Evolutionary conservation across 92 coral and sea anemone species (phyloP).

Genomic region (Palythoa grandiflora): DNA sequence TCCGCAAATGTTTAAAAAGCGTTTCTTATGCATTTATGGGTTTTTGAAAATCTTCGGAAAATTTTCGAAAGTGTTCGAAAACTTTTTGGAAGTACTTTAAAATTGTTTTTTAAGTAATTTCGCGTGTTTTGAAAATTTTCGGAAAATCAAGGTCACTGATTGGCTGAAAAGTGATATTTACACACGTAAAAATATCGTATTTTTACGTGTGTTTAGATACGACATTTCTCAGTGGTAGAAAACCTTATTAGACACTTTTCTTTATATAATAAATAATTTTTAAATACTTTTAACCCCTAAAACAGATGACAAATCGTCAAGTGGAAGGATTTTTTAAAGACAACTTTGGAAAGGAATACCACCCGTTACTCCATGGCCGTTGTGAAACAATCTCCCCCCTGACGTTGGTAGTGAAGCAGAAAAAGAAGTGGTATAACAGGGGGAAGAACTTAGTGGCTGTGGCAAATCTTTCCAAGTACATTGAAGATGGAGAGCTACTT

Average conservation of each 20-base stretch:
- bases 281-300: not conserved
- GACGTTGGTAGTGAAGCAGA: conserved; percentile 27
- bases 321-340: conserved; percentile 33
- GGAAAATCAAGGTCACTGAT: too few species aligned
- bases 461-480: conserved; percentile 39
- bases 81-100: too few species aligned
- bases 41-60: not conserved
- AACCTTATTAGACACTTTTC: too few species aligned
- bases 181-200: too few species aligned
- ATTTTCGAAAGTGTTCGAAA: too few species aligned
- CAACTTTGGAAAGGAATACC: conserved; percentile 46
- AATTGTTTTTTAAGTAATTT: too few species aligned
- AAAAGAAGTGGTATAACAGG: conserved; percentile 31
- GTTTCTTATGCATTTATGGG: too few species aligned
- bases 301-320: conserved; percentile 23
- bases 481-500: not conserved
- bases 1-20: too few species aligned
- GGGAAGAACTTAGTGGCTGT: conserved; percentile 13
- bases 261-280: not conserved
- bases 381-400: conserved; percentile 41
- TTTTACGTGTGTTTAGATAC: too few species aligned
- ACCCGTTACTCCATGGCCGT: conserved; percentile 15
- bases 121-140: too few species aligned
- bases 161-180: too few species aligned
- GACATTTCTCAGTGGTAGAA: too few species aligned